phyloP scores from a whole-genome alignment of 2,888 invertebrate species.

The Hydroisotoma schaefferi region DNA sequence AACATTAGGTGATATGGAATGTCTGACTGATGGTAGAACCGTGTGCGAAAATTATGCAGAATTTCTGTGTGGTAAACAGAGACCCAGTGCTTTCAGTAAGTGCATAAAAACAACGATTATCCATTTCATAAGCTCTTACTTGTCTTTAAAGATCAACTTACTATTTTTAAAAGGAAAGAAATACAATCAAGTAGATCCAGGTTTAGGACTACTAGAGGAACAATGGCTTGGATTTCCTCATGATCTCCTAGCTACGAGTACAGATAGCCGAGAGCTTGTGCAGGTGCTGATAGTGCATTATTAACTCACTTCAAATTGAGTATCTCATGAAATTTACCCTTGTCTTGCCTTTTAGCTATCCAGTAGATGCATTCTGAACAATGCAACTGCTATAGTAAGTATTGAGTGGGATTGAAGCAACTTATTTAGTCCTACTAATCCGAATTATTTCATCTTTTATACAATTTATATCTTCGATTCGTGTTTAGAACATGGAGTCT shows the following conservation, averaged over 20 bases:
- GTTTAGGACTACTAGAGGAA: background rate
- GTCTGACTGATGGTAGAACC: constrained; percentile 14
- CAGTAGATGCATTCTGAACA: too few species aligned
- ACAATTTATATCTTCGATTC: too few species aligned
- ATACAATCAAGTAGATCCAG: constrained; percentile 9
- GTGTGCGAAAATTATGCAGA: constrained; percentile 4
- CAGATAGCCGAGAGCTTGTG: constrained; percentile 1
- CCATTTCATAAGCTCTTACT: background rate
- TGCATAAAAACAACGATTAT: background rate
- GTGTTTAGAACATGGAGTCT: background rate
- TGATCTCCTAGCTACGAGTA: background rate
- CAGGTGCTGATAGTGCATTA: background rate
- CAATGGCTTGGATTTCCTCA: background rate
- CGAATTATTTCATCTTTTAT: too few species aligned
- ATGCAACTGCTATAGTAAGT: too few species aligned
- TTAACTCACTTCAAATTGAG: too few species aligned
- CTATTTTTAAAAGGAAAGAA: background rate
- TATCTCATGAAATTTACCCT: too few species aligned
- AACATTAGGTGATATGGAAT: constrained; percentile 5
- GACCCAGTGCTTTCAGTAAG: constrained; percentile 22
- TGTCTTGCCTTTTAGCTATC: too few species aligned
- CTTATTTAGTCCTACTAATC: too few species aligned
- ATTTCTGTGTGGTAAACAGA: constrained; percentile 12
- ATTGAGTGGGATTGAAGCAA: too few species aligned
- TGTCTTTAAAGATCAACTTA: background rate